phyloP scores from a whole-genome alignment of 2,888 invertebrate species.

The Zaprionus obscuricornis region DNA sequence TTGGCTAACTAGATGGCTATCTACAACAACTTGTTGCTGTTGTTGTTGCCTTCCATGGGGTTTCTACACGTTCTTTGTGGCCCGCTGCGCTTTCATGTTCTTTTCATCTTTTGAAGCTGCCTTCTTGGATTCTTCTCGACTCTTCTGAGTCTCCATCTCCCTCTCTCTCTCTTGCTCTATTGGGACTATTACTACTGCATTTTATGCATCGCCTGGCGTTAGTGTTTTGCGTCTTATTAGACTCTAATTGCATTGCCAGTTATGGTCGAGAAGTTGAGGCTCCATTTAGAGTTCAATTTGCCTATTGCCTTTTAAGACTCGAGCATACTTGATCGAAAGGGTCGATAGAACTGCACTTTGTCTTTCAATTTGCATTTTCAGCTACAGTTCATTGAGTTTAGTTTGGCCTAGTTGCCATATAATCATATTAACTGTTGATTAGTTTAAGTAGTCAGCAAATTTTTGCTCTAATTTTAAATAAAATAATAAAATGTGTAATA shows the following conservation, averaged over 20 bases:
- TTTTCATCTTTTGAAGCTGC: slow-evolving; percentile 44
- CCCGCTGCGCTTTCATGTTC: slow-evolving; percentile 66
- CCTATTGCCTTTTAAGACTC: slow-evolving; percentile 6
- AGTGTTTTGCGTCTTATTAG: slow-evolving; percentile 76
- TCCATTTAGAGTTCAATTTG: no score
- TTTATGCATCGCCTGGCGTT: slow-evolving; percentile 71
- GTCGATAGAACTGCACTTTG: slow-evolving; percentile 34
- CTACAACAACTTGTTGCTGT: slow-evolving; percentile 53
- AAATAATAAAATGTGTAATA: no score
- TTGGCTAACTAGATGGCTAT: slow-evolving; percentile 80
- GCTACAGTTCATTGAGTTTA: slow-evolving; percentile 24
- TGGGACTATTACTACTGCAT: slow-evolving; percentile 62
- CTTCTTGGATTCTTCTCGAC: slow-evolving; percentile 5
- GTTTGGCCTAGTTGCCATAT: slow-evolving; percentile 52
- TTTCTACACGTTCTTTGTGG: slow-evolving; percentile 46
- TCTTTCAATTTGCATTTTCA: slow-evolving; percentile 27
- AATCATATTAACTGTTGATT: no score
- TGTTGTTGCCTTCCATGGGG: slow-evolving; percentile 38
- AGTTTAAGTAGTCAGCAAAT: no score
- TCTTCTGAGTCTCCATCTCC: slow-evolving; percentile 9
- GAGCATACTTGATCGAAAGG: slow-evolving; percentile 30
- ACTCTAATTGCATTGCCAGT: slow-evolving; percentile 72
- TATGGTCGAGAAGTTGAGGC: no score
- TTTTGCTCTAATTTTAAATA: no score
- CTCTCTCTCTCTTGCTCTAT: slow-evolving; percentile 10